These are phyloP conservation scores for Chascanopsetta lugubris DNA, from an alignment of 2,113 vertebrate species.

Conservation along the genomic window DNA sequence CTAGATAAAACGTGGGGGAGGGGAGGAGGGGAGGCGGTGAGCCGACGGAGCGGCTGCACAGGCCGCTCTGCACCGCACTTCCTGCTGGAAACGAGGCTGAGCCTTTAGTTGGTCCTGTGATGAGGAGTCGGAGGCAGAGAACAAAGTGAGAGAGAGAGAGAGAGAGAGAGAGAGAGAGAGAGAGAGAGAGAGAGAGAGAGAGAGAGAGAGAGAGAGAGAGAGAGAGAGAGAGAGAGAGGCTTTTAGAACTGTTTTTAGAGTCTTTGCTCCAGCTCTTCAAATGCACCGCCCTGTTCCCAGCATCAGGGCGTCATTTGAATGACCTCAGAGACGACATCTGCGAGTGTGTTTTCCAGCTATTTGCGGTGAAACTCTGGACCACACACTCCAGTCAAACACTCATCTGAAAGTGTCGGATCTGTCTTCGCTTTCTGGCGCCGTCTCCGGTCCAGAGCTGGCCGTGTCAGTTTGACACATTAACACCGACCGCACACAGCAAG, in stretches of 20 bases:
- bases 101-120: slow-evolving; percentile 48
- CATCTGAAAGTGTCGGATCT: not conserved
- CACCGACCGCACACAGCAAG: slow-evolving; percentile 13
- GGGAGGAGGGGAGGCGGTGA: slow-evolving; percentile 37
- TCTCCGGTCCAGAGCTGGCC: too few species aligned
- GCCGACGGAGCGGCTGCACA: slow-evolving; percentile 39
- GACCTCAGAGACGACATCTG: not conserved
- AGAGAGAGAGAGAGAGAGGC: too few species aligned
- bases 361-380: slow-evolving; percentile 13
- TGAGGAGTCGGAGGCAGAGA: too few species aligned
- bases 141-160: too few species aligned
- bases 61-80: slow-evolving; percentile 53
- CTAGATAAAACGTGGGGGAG: slow-evolving; percentile 41
- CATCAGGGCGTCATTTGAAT: slow-evolving; percentile 26
- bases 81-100: slow-evolving; percentile 43
- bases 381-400: not conserved
- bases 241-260: too few species aligned
- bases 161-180: too few species aligned
- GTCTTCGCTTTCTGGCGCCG: too few species aligned
- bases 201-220: too few species aligned
- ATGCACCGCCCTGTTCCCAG: slow-evolving; percentile 4
- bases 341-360: not conserved
- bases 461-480: slow-evolving; percentile 24
- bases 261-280: slow-evolving; percentile 2
- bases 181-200: too few species aligned